Percentiles rank a stretch among this genome's conserved stretches.
Evolutionary conservation across 2,797 vertebrate species (phyloP).

Genomic region (Enteromius argenteus): DNA sequence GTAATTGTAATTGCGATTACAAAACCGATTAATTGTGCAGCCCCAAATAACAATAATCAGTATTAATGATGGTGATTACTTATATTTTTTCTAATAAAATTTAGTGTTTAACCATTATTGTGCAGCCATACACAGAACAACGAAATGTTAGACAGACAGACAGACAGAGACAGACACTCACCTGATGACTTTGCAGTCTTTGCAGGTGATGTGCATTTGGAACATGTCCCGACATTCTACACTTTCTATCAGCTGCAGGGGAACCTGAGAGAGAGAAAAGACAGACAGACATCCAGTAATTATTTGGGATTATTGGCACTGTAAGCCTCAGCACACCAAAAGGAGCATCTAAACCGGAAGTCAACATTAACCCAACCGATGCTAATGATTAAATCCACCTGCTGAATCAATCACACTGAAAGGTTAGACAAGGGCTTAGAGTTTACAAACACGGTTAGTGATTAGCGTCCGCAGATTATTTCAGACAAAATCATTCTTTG

Average conservation of each 20-base stretch:
- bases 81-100: too few relatives aligned
- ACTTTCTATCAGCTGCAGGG: conserved; percentile 92
- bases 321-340: conserved; percentile 11
- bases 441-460: conserved; percentile 42
- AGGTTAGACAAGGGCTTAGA: not conserved
- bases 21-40: too few relatives aligned
- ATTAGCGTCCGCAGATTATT: conserved; percentile 39
- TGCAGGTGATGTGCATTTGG: conserved; percentile 96
- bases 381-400: conserved; percentile 35
- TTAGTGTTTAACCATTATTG: not conserved
- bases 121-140: too few relatives aligned
- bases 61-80: too few relatives aligned
- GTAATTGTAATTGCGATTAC: too few relatives aligned
- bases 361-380: not conserved
- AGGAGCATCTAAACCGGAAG: conserved; percentile 3
- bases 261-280: conserved; percentile 81
- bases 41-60: too few relatives aligned
- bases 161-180: conserved; percentile 64
- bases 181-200: conserved; percentile 98
- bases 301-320: not conserved
- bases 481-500: conserved; percentile 46
- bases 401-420: conserved; percentile 8
- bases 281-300: not conserved
- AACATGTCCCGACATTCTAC: conserved; percentile 97
- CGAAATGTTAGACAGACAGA: too few relatives aligned